Base-by-base conservation (phyloP, 2,888 invertebrate species). In the Chaetoderma sp. region DNA sequence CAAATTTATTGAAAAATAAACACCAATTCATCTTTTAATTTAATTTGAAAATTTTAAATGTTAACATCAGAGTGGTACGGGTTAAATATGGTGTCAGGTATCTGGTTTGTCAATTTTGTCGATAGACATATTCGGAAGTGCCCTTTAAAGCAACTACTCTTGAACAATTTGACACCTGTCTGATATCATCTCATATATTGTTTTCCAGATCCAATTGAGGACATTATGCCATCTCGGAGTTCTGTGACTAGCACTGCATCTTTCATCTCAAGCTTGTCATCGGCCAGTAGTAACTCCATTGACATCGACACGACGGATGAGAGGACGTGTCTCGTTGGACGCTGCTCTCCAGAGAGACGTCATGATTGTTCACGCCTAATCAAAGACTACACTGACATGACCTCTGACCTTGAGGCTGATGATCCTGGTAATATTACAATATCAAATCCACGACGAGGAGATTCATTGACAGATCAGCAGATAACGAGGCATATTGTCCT, bases 401-500 rank as follows among this genome's bases (percentile, higher is more conserved):
- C 56, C 10, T 58, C 65, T 10, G 60, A 65, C 16, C 27, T 16
- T 25, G 56, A 56, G 39, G 3, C 1, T 13, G 28, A 13, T n/a
- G n/a, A n/a, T n/a, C 36, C 39, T 49, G 23, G 59, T 68, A 42
- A 55, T 18, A 56, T 25, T 60, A 55, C 1, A 30, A 36, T 39
- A 13, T 42, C 4, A 56, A 16, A 5, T 13, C 39, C 23, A 56
- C 60, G 42, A 33, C 23, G 47, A 33, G 8, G 21, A 18, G 4
- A 33, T 30, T 47, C 45, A 62, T 1, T 52, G 52, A 16, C 44
- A 36, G 79, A 79, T 44, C 81, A 78, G 62, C 83, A 84, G 69
- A 75, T 77, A 5, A 71, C 71, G 70, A 90, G 93, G 69, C 96
- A 96, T 83, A 91, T 93, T 32, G 92, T 94, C 30, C 89, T 96